These are phyloP conservation scores for Syrrhaptes paradoxus DNA, from an alignment of 2,113 vertebrate genomes.

Conservation along the genomic window DNA sequence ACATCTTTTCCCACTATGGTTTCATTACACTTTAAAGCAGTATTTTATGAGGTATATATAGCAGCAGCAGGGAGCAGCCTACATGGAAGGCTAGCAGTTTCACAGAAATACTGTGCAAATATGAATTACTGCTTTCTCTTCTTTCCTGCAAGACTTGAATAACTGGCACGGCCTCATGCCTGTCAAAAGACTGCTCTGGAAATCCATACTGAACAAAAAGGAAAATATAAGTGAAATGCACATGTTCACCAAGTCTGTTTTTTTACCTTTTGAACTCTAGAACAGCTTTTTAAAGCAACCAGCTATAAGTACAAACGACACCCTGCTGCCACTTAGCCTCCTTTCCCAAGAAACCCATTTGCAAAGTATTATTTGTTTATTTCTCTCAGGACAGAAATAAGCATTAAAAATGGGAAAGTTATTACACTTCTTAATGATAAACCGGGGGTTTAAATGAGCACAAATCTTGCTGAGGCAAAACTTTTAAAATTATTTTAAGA, in stretches of 20 bases:
- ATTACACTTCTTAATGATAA: slow-evolving; percentile 42
- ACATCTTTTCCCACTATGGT: background rate
- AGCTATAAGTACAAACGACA: background rate
- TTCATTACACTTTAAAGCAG: background rate
- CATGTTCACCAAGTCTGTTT: slow-evolving; percentile 6
- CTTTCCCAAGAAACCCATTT: slow-evolving; percentile 41
- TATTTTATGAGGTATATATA: slow-evolving; percentile 21
- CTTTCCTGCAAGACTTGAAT: background rate
- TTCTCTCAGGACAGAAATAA: slow-evolving; percentile 62
- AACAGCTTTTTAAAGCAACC: background rate
- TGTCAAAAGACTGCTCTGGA: slow-evolving; percentile 28
- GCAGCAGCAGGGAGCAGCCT: slow-evolving; percentile 38
- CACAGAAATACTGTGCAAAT: slow-evolving; percentile 22
- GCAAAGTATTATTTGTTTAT: slow-evolving; percentile 48
- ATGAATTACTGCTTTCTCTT: background rate
- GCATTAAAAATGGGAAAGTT: slow-evolving; percentile 37
- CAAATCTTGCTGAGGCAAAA: slow-evolving; percentile 61
- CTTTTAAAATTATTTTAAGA: slow-evolving; percentile 52
- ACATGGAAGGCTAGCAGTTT: slow-evolving; percentile 44
- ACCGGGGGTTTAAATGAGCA: slow-evolving; percentile 62
- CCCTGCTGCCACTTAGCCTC: background rate
- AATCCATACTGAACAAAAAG: slow-evolving; percentile 4
- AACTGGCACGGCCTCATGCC: background rate
- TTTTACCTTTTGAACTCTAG: slow-evolving; percentile 26
- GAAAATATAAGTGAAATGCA: slow-evolving; percentile 11